Evolutionary conservation across 2,797 vertebrate genomes (phyloP).

Genomic region (Alosa sapidissima): DNA sequence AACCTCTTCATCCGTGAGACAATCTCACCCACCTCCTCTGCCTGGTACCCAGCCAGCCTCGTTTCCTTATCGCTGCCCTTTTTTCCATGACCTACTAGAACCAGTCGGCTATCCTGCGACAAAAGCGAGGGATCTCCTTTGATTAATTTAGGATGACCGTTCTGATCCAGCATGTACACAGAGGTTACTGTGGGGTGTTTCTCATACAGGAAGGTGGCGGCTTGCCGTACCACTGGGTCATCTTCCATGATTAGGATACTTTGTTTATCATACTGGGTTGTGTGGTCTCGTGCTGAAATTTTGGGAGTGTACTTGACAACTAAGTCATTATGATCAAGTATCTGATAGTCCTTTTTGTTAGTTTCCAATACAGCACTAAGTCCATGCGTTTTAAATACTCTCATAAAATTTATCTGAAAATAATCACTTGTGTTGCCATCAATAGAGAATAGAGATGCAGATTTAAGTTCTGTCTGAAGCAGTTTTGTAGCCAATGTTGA

Average conservation of each 20-base stretch:
- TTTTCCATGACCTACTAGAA: constrained; percentile 55
- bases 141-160: constrained; percentile 45
- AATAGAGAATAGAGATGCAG: neutral
- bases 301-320: neutral
- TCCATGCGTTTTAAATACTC: neutral
- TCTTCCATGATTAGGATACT: constrained; percentile 57
- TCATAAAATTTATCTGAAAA: neutral
- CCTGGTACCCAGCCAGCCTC: constrained; percentile 39
- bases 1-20: constrained; percentile 34
- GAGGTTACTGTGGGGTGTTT: constrained; percentile 53
- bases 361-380: neutral
- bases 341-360: neutral
- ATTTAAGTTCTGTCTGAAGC: neutral
- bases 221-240: constrained; percentile 36
- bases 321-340: neutral
- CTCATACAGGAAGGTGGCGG: constrained; percentile 44
- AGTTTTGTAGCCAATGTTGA: neutral
- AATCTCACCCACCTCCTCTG: constrained; percentile 41
- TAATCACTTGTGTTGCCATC: neutral
- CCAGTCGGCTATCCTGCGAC: constrained; percentile 56
- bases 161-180: constrained; percentile 47
- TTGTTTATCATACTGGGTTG: constrained; percentile 56
- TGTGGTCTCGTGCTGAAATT: constrained; percentile 30
- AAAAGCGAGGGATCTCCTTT: constrained; percentile 37
- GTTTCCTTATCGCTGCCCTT: constrained; percentile 20